A percentile compares a stretch with the other conserved stretches of the same genome.
phyloP scores from a whole-genome alignment of 2,888 invertebrate genomes.

The Athalia circularis region DNA sequence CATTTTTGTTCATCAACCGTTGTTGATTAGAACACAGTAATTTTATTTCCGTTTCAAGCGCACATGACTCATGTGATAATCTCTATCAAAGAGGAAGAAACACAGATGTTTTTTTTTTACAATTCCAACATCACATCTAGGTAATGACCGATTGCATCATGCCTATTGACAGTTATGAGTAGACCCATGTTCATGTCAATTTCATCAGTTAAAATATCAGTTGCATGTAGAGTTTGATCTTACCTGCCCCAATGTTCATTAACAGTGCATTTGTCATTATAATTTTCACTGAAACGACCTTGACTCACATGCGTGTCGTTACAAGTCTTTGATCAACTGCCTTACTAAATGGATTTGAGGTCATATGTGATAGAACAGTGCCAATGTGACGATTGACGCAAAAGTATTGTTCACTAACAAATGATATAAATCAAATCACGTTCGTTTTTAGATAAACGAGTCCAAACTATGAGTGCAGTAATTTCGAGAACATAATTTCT shows the following conservation, averaged over 20 bases:
- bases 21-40: too few relatives aligned
- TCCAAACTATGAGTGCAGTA: not conserved
- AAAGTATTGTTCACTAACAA: too few relatives aligned
- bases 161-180: too few relatives aligned
- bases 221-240: not conserved
- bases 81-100: too few relatives aligned
- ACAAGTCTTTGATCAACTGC: not conserved
- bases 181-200: not conserved
- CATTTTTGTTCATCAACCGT: not conserved
- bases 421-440: not conserved
- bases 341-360: conserved; percentile 3
- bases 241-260: too few relatives aligned
- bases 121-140: too few relatives aligned
- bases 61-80: too few relatives aligned
- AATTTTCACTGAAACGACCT: not conserved
- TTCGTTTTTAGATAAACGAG: not conserved
- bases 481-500: not conserved
- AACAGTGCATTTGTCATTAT: not conserved
- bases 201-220: not conserved
- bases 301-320: not conserved
- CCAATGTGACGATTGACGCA: not conserved
- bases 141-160: too few relatives aligned
- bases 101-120: too few relatives aligned
- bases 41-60: too few relatives aligned
- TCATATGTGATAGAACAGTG: not conserved